These are phyloP conservation scores for Psittacula derbiana DNA, from an alignment of 2,797 vertebrate genomes.

Conservation along the genomic window DNA sequence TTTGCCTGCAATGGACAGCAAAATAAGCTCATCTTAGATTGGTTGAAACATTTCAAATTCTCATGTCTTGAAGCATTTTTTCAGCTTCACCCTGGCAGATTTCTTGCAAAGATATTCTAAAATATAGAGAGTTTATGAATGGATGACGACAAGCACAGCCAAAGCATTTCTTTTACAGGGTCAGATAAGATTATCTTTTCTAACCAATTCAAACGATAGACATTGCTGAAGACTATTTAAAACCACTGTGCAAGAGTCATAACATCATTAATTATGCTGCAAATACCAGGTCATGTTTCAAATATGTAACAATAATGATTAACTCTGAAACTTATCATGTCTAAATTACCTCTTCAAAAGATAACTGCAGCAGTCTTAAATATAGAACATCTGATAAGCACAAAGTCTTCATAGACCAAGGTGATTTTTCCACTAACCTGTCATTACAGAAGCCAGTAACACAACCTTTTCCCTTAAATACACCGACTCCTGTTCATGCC, in stretches of 20 bases:
- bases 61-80: background rate
- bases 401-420: background rate
- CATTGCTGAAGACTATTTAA: slow-evolving; percentile 30
- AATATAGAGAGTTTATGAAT: background rate
- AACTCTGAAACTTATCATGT: background rate
- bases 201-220: slow-evolving; percentile 5
- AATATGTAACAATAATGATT: slow-evolving; percentile 36
- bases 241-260: background rate
- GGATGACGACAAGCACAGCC: background rate
- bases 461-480: background rate
- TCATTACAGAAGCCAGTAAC: background rate
- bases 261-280: slow-evolving; percentile 45
- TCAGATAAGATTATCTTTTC: slow-evolving; percentile 9
- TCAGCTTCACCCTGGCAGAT: background rate
- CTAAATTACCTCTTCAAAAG: slow-evolving; percentile 24
- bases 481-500: background rate
- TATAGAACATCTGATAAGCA: background rate
- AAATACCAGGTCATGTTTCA: slow-evolving; percentile 17
- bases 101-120: background rate
- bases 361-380: slow-evolving; percentile 19
- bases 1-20: background rate
- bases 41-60: background rate
- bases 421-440: background rate
- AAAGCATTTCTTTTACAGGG: background rate
- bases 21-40: background rate